Base-by-base conservation (phyloP, 1,140 invertebrate genomes). In the Drosophila simulans region DNA sequence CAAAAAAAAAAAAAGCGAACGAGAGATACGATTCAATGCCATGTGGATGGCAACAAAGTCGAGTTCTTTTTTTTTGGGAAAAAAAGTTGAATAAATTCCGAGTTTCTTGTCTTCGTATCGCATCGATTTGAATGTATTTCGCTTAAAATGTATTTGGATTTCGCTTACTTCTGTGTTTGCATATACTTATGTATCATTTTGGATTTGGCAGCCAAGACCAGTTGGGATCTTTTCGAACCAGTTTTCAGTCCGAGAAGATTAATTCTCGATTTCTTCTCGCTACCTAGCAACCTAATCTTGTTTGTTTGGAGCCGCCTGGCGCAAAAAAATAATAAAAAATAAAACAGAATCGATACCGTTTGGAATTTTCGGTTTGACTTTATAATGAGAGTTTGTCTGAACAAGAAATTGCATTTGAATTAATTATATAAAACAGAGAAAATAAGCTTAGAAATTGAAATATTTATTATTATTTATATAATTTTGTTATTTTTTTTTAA, bases 161-260 rank as follows among this genome's bases (percentile, higher is more conserved):
- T 54, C 4, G 49, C n/a, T 12, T 65, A 51, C 49, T 56, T 40
- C 54, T 69, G 57, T 31, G 31, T 10, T 70, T 40, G 31, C 3
- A 65, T 35, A 70, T 70, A 34, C 31, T 31, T 49, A 70, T 70
- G 66, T 70, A 69, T 70, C 20, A 2, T 22, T 17, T 17, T 17
- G 17, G 64, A 52, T 31, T 27, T 10, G 31, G 34, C 35, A 35
- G 20, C n/a, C 12, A 57, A 40, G 27, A 69, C 66, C 64, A 48
- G 49, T 69, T 25, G 34, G 40, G 15, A 71, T 69, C 68, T 54
- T 51, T 55, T 55, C 17, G 51, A 74, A 74, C 70, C 70, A 74
- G 57, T 74, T 74, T 55, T 22, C 56, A n/a, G 13, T 10, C 42
- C 8, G 11, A 73, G 43, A 73, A 73, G 71, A 74, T 74, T 73